Conservation (phyloP, 2,113 vertebrate genomes). For the Cryptotis parvus region DNA sequence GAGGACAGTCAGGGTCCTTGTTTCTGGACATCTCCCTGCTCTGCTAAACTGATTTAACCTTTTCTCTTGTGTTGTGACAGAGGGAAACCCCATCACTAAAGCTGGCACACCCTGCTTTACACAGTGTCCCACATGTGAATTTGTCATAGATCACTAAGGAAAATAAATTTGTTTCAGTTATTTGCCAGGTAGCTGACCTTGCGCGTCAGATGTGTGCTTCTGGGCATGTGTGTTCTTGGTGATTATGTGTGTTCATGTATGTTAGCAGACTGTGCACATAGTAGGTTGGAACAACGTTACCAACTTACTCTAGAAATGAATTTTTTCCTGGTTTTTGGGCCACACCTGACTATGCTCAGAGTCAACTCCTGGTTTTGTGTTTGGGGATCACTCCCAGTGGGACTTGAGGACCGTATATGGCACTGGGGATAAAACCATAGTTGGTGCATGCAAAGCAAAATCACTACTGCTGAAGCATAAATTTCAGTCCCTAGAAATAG, state of each 20-base stretch:
- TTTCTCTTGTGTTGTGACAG: not conserved
- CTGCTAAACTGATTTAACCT: not conserved
- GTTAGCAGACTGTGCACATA: too few species aligned
- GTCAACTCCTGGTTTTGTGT: too few species aligned
- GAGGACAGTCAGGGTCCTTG: not conserved
- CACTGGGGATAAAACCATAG: not conserved
- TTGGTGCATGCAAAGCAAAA: not conserved
- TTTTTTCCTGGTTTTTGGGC: not conserved
- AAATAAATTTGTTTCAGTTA: not conserved
- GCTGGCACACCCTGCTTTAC: not conserved
- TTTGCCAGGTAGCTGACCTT: not conserved
- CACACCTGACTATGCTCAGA: too few species aligned
- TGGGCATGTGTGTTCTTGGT: not conserved
- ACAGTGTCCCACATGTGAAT: not conserved
- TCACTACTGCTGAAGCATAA: too few species aligned
- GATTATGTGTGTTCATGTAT: not conserved
- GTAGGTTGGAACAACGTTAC: not conserved
- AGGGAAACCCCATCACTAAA: not conserved
- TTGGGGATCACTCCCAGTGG: too few species aligned
- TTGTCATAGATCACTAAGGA: constrained; percentile 7
- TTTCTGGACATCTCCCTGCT: not conserved
- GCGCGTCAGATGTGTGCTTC: not conserved
- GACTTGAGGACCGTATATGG: too few species aligned
- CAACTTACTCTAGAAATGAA: not conserved
- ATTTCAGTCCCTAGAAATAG: too few species aligned